These are phyloP conservation scores for Disparrhopalites patrizii DNA, from an alignment of 2,888 invertebrate genomes.

Conservation along the genomic window DNA sequence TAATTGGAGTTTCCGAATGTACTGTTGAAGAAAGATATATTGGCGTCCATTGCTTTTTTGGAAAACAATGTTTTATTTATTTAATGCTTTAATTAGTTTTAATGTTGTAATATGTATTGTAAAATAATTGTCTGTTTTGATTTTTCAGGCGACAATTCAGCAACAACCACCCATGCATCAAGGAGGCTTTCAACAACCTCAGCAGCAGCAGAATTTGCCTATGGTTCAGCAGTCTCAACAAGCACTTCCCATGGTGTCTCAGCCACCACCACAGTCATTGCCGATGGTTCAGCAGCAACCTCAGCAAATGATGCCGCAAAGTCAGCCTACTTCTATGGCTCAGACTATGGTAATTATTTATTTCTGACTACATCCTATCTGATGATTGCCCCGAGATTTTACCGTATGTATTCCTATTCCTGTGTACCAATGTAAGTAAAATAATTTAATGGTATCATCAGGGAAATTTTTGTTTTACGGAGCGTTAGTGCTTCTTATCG, in stretches of 20 bases:
- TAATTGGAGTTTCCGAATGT: too few relatives aligned
- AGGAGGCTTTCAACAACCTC: constrained; percentile 15
- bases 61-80: too few relatives aligned
- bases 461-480: too few relatives aligned
- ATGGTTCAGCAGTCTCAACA: constrained; percentile 54
- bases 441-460: too few relatives aligned
- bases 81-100: background rate
- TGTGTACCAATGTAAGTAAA: too few relatives aligned
- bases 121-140: background rate
- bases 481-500: too few relatives aligned
- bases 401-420: too few relatives aligned
- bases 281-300: constrained; percentile 12
- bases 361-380: background rate
- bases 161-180: constrained; percentile 19
- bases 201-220: constrained; percentile 30
- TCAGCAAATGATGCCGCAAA: constrained; percentile 13
- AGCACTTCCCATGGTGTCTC: constrained; percentile 58
- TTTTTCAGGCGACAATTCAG: constrained; percentile 1
- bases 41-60: constrained; percentile 11
- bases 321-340: constrained; percentile 11
- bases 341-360: constrained; percentile 7
- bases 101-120: background rate
- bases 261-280: constrained; percentile 52
- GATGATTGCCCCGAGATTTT: too few relatives aligned
- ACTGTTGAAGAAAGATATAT: too few relatives aligned